Evolutionary conservation across 2,797 vertebrate genomes (phyloP), one percentile per base, ranked within the genome.

Genomic region (Dipus sagitta): DNA sequence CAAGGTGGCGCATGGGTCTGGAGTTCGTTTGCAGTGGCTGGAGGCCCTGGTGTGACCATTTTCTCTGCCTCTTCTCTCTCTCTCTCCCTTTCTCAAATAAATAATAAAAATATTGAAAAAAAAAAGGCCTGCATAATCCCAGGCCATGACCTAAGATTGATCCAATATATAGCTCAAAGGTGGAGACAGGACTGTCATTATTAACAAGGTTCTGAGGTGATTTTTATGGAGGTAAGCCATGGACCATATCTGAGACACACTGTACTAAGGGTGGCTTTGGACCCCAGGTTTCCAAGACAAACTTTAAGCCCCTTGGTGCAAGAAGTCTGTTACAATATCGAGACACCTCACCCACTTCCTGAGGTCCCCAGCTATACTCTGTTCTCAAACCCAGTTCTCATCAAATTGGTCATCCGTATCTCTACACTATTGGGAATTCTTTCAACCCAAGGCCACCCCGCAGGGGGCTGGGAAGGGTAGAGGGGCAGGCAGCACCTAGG

Each of bases 181-280:
- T 76, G 4, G 24, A 32, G 38, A 60, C n/a, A 67, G 67, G 67
- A 79, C 72, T 26, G 26, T 79, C 12, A 23, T 24, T 18, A 68
- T 52, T 42, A 76, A 47, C 23, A 47, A 75, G 64, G 20, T 58
- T 60, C 78, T 24, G 8, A 38, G 26, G 60, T 67, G 74, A 92
- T 34, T 58, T 62, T 26, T 70, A 79, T n/a, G 13, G 15, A 72
- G 54, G 81, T 60, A 65, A 91, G 5, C 74, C 13, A 14, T 0
- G 42, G 75, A 84, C 91, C 65, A 80, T 65, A 86, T 70, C 81
- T 74, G 90, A 96, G 93, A 88, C 68, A 82, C 9, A 58, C 52
- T 62, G 2, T 70, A 70, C 34, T 12, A 68, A 34, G 47, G 28
- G 17, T 11, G n/a, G 47, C 30, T 15, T 88, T 60, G 80, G 62